Percentiles rank a stretch among this genome's conserved stretches.
Conservation (phyloP, 2,888 invertebrate genomes). For the Criorhina ranunculi region DNA sequence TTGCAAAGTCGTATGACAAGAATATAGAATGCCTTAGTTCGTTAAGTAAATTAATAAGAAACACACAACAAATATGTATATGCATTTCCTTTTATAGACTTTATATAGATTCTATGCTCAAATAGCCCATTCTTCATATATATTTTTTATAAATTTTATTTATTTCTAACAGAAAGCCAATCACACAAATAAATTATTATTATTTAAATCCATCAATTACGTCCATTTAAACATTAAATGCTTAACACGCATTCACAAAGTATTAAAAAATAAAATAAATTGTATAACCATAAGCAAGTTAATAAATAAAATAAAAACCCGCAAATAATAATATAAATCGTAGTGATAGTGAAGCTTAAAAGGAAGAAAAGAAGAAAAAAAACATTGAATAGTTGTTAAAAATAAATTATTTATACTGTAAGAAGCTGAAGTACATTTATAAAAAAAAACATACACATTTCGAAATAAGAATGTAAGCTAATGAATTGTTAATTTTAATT, state of each 20-base stretch:
- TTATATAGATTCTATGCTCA: slow-evolving; percentile 49
- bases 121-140: slow-evolving; percentile 33
- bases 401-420: slow-evolving; percentile 62
- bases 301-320: slow-evolving; percentile 17
- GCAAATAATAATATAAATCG: slow-evolving; percentile 38
- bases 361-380: slow-evolving; percentile 23
- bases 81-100: slow-evolving; percentile 55
- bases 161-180: slow-evolving; percentile 38
- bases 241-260: slow-evolving; percentile 61
- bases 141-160: not conserved
- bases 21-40: slow-evolving; percentile 62
- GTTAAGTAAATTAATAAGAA: slow-evolving; percentile 21
- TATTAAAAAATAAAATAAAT: slow-evolving; percentile 46
- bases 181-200: slow-evolving; percentile 27
- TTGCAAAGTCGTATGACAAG: slow-evolving; percentile 20
- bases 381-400: slow-evolving; percentile 69
- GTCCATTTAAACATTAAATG: slow-evolving; percentile 72
- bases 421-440: slow-evolving; percentile 62
- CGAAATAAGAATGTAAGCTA: slow-evolving; percentile 66
- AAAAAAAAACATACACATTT: slow-evolving; percentile 51
- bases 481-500: slow-evolving; percentile 73
- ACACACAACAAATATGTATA: not conserved
- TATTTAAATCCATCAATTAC: slow-evolving; percentile 67
- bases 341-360: slow-evolving; percentile 73
- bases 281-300: slow-evolving; percentile 40